These are phyloP conservation scores for Sebastes reedi DNA, from an alignment of 2,797 vertebrate genomes.

Conservation along the genomic window DNA sequence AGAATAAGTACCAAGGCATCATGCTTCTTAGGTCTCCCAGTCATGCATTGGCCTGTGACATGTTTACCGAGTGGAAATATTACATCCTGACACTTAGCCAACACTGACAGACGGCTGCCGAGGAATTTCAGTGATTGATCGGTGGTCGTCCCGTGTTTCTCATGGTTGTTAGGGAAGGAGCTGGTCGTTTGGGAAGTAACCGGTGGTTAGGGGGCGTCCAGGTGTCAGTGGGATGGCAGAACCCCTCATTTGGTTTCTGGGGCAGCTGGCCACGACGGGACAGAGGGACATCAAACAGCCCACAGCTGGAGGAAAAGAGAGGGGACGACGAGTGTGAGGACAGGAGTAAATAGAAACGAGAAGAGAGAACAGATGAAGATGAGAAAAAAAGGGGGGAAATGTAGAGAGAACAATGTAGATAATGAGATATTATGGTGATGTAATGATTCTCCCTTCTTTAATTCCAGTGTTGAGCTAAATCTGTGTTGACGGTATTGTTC, in stretches of 20 bases:
- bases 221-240: constrained; percentile 74
- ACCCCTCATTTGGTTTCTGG: constrained; percentile 75
- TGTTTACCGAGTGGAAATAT: background rate
- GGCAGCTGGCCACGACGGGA: constrained; percentile 61
- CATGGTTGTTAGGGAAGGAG: constrained; percentile 56
- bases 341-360: constrained; percentile 8
- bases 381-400: background rate
- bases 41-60: background rate
- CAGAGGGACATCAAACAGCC: constrained; percentile 67
- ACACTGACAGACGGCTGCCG: constrained; percentile 5
- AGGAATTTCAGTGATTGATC: constrained; percentile 61
- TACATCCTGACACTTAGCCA: constrained; percentile 14
- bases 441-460: background rate
- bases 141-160: constrained; percentile 57
- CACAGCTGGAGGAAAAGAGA: constrained; percentile 58
- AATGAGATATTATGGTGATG: background rate
- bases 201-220: constrained; percentile 76
- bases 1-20: background rate
- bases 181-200: constrained; percentile 60
- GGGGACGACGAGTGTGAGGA: constrained; percentile 9
- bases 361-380: background rate
- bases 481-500: constrained; percentile 8
- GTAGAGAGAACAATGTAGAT: background rate
- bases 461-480: constrained; percentile 3
- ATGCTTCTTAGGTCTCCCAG: background rate